phyloP scores from a whole-genome alignment of 1,140 invertebrate genomes.

The Diuraphis noxia region DNA sequence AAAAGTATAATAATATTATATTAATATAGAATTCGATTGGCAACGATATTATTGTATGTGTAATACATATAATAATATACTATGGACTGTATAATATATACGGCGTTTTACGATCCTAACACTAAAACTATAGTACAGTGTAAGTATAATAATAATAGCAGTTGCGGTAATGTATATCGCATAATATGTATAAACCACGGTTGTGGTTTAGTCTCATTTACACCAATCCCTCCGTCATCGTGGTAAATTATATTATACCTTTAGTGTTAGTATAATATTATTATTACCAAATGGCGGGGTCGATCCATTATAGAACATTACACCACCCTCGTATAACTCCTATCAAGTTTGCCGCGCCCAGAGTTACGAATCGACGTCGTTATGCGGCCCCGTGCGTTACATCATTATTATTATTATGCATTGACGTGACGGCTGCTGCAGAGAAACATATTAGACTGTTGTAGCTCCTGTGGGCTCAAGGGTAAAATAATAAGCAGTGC shows the following conservation, averaged over 20 bases:
- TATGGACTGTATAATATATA: not conserved
- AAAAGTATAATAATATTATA: not conserved
- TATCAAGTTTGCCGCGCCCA: too few relatives aligned
- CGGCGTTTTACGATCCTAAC: not conserved
- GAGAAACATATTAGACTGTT: not conserved
- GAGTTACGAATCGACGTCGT: constrained; percentile 26
- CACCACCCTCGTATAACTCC: not conserved
- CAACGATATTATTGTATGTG: not conserved
- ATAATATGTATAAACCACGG: not conserved
- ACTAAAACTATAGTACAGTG: not conserved
- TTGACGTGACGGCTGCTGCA: not conserved
- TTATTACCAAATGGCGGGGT: not conserved
- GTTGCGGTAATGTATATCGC: not conserved
- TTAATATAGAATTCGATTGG: not conserved
- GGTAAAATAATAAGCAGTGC: not conserved
- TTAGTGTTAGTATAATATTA: not conserved
- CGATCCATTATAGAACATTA: constrained; percentile 22
- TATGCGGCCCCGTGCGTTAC: not conserved
- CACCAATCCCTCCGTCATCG: not conserved
- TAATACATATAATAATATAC: too few relatives aligned
- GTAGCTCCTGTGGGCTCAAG: not conserved
- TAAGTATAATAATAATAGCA: not conserved
- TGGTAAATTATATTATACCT: not conserved
- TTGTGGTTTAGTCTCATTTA: not conserved
- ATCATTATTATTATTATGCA: not conserved